Percentiles rank a stretch among this genome's conserved stretches.
These are phyloP conservation scores for Thymallus thymallus DNA, from an alignment of 2,113 vertebrate species.

Conservation along the genomic window DNA sequence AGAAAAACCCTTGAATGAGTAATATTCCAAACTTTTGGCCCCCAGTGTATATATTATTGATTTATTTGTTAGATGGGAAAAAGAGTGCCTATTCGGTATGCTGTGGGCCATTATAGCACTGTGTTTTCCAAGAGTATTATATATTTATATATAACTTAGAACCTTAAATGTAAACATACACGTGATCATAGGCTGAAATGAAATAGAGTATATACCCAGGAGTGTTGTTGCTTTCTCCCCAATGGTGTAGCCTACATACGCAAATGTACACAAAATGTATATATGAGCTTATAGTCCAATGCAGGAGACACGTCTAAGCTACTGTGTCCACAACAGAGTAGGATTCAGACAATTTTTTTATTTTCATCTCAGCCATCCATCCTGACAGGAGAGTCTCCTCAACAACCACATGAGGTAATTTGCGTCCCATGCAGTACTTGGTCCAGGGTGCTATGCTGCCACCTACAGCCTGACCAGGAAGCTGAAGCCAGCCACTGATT, in stretches of 20 bases:
- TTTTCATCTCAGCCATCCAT: not conserved
- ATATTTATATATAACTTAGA: not conserved
- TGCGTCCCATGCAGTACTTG: not conserved
- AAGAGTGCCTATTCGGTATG: no score
- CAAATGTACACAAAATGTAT: not conserved
- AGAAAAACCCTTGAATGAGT: no score
- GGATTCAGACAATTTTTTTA: not conserved
- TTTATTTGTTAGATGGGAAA: no score
- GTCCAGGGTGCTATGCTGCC: constrained; percentile 31
- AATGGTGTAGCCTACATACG: not conserved
- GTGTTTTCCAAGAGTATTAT: not conserved
- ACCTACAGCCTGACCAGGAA: constrained; percentile 28
- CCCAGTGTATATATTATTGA: no score
- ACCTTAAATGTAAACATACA: not conserved
- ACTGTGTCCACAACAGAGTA: not conserved
- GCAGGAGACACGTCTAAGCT: not conserved
- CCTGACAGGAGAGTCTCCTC: not conserved
- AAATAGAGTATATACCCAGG: not conserved
- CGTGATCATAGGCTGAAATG: not conserved
- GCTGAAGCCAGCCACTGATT: constrained; percentile 1
- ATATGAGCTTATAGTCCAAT: not conserved
- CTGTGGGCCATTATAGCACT: not conserved
- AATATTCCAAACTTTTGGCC: no score
- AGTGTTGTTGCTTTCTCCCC: no score
- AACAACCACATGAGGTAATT: not conserved